These are phyloP conservation scores for Mythimna ferrago DNA, from an alignment of 2,888 invertebrate genomes.

Conservation along the genomic window DNA sequence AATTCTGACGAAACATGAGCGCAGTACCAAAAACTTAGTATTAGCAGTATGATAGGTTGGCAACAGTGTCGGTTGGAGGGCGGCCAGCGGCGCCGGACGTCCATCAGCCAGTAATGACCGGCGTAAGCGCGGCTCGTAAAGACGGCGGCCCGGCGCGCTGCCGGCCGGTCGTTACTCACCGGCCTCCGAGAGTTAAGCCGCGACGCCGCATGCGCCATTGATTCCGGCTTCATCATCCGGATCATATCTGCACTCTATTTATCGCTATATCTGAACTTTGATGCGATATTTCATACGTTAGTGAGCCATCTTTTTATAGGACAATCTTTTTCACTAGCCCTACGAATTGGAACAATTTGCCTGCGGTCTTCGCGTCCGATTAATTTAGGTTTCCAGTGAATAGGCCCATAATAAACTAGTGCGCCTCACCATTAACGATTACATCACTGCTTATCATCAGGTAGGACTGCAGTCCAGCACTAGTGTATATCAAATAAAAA, in stretches of 20 bases:
- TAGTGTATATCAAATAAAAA: no score
- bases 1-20: background rate
- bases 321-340: background rate
- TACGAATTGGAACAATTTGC: background rate
- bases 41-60: constrained; percentile 50
- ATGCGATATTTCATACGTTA: constrained; percentile 7
- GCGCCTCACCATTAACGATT: no score
- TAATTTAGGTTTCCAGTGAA: no score
- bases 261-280: constrained; percentile 23
- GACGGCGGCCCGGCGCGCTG: constrained; percentile 39
- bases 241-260: constrained; percentile 48
- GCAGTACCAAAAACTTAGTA: constrained; percentile 36
- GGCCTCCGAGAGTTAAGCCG: constrained; percentile 45
- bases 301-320: background rate
- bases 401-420: no score
- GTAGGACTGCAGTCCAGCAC: no score
- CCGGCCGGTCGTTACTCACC: constrained; percentile 49
- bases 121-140: constrained; percentile 62
- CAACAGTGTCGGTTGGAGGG: constrained; percentile 54
- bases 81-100: constrained; percentile 60
- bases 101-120: constrained; percentile 65
- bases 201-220: constrained; percentile 46
- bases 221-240: constrained; percentile 44
- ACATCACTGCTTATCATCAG: no score
- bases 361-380: no score